Evolutionary conservation across 2,113 vertebrate genomes (phyloP).

Genomic region (Eurystomus gularis): DNA sequence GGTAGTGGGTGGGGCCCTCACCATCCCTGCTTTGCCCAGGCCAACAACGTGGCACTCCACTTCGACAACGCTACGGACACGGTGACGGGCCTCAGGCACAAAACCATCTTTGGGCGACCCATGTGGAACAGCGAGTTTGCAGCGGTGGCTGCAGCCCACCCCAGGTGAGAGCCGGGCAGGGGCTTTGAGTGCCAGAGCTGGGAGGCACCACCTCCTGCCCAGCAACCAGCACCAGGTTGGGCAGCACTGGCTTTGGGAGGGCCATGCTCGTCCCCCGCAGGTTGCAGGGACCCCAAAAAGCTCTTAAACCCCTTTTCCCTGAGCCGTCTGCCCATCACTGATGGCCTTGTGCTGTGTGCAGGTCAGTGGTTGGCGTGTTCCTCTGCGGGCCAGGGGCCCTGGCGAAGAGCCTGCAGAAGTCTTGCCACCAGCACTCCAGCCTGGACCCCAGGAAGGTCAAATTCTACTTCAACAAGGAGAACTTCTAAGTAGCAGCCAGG

Average conservation of each 20-base stretch:
- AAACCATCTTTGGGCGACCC: conserved; percentile 87
- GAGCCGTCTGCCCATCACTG: accelerated
- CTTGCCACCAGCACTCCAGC: conserved; percentile 84
- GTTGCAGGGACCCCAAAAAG: not conserved
- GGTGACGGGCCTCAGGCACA: conserved; percentile 88
- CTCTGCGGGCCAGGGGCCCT: conserved; percentile 82
- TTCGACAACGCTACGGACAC: conserved; percentile 81
- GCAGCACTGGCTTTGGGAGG: not conserved
- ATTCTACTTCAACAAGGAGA: conserved; percentile 96
- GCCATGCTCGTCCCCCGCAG: not conserved
- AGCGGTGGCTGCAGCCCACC: conserved; percentile 80
- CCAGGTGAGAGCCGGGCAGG: conserved; percentile 75
- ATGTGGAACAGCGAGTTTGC: conserved; percentile 89
- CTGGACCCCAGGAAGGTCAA: conserved; percentile 88
- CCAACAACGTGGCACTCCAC: conserved; percentile 75
- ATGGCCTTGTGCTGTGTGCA: not conserved
- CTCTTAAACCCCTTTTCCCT: not conserved
- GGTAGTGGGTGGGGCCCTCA: not conserved
- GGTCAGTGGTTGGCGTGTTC: conserved; percentile 87
- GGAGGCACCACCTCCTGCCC: not conserved
- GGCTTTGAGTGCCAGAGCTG: accelerated
- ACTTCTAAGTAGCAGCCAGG: conserved; percentile 76
- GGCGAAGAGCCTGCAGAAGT: conserved; percentile 79
- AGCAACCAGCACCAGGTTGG: not conserved
- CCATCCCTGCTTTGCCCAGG: conserved; percentile 47